Evolutionary conservation across 2,888 invertebrate species (phyloP), one percentile per base, ranked within the genome.

Genomic region (Coelopa pilipes): DNA sequence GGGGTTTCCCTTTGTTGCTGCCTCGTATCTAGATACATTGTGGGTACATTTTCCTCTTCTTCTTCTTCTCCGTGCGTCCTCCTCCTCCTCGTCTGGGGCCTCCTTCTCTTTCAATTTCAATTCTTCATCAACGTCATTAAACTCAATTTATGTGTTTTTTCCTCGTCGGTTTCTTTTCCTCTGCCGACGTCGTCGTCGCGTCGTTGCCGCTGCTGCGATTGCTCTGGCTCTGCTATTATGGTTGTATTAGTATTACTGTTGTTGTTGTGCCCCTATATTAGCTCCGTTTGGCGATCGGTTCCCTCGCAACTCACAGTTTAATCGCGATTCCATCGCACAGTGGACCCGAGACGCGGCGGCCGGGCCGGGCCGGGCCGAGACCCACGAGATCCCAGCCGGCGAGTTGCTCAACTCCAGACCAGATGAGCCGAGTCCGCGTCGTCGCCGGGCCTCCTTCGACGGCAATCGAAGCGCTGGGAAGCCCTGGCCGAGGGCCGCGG

Each of bases 41-140:
- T 24, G 59, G 49, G 47, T 49, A 60, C 60, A 70, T 70, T 70
- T 71, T 21, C 24, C 21, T 49, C 55, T 49, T 70, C 71, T 34
- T 34, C 34, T 34, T 34, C 34, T 34, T 34, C 34, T 34, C 7
- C 34, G 2, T 34, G 2, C 34, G 2, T 34, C 34, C 7, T 2
- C 34, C 7, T 34, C 34, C 7, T 34, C 34, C 7, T 34, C 34
- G 2, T 34, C 34, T 2, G 2, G 7, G 2, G 2, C 34, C 34
- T 34, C 34, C 34, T 34, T 34, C 34, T 34, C 34, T 53, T 65
- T 71, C 71, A 71, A 65, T 65, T 71, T 63, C 63, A 71, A 71
- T 71, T 71, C 65, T 71, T 71, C 71, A 71, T 71, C 65, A 65
- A 63, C 65, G 65, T 71, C 71, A 71, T 71, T 71, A 65, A 63